A percentile compares a stretch with the other conserved stretches of the same genome.
Conservation (phyloP, 2,888 invertebrate species). For the Phaedon cochleariae region DNA sequence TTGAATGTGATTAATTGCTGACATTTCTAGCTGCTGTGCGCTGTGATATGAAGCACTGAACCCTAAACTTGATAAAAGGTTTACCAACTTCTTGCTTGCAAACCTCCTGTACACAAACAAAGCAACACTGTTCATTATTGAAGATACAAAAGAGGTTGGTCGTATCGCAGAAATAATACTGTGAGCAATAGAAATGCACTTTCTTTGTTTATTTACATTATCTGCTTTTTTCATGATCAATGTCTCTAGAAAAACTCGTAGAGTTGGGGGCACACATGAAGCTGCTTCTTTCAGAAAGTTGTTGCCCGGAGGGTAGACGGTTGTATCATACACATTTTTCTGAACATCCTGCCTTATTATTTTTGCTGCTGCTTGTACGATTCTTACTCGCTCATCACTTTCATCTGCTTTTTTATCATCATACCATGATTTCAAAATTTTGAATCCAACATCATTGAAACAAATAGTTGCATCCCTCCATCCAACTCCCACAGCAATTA, state of each 20-base stretch:
- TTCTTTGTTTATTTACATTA: conserved; percentile 13
- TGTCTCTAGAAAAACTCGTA: conserved; percentile 17
- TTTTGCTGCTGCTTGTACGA: conserved; percentile 15
- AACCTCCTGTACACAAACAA: conserved; percentile 13
- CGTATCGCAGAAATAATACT: conserved; percentile 13
- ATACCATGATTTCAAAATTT: conserved; percentile 16
- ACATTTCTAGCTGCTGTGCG: conserved; percentile 17
- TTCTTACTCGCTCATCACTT: conserved; percentile 13
- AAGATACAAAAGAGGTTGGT: conserved; percentile 15
- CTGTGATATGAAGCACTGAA: conserved; percentile 19
- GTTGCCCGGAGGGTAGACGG: conserved; percentile 9
- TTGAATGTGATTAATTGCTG: conserved; percentile 9
- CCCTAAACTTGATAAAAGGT: conserved; percentile 16
- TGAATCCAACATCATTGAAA: conserved; percentile 9
- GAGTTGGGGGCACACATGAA: conserved; percentile 14
- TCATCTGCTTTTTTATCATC: conserved; percentile 12
- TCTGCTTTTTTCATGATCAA: conserved; percentile 15
- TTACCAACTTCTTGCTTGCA: conserved; percentile 6
- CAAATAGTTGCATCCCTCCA: conserved; percentile 10
- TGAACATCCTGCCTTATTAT: conserved; percentile 15
- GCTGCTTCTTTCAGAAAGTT: conserved; percentile 10
- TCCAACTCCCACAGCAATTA: conserved; percentile 10
- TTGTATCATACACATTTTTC: conserved; percentile 8
- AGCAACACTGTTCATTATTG: conserved; percentile 17
- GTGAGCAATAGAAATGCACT: conserved; percentile 15